These are phyloP conservation scores for Pseudochirops cupreus DNA, from an alignment of 2,797 vertebrate species.

Conservation along the genomic window DNA sequence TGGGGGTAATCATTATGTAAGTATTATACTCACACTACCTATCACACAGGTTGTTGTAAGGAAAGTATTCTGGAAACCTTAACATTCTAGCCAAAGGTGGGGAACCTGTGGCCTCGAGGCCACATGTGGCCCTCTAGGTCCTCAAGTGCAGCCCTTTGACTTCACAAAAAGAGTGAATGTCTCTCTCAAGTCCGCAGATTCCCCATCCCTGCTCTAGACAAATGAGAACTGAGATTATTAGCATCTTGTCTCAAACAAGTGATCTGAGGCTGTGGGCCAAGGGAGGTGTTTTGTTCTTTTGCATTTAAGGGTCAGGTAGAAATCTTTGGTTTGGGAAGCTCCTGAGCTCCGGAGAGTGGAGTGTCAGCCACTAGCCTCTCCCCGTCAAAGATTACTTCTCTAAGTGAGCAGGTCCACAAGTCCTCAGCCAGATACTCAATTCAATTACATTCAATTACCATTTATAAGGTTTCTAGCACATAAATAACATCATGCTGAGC, in stretches of 20 bases:
- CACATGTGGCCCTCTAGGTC: no score
- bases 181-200: no score
- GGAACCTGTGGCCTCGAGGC: no score
- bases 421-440: neutral
- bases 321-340: neutral
- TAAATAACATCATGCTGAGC: neutral
- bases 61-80: neutral
- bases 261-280: neutral
- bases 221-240: neutral
- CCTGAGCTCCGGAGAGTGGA: neutral
- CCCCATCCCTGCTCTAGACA: neutral
- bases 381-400: neutral
- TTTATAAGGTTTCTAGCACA: neutral
- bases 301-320: neutral
- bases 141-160: no score
- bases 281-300: neutral
- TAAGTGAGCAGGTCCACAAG: neutral
- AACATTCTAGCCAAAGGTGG: neutral
- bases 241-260: neutral
- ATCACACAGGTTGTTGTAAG: neutral
- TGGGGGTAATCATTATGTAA: neutral
- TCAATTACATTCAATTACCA: neutral
- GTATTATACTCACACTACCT: neutral
- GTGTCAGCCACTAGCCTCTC: neutral
- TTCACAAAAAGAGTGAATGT: no score